Evolutionary conservation across 1,140 invertebrate species (phyloP), one percentile per base, ranked within the genome.

Genomic region (Panagrolaimus sp.): DNA sequence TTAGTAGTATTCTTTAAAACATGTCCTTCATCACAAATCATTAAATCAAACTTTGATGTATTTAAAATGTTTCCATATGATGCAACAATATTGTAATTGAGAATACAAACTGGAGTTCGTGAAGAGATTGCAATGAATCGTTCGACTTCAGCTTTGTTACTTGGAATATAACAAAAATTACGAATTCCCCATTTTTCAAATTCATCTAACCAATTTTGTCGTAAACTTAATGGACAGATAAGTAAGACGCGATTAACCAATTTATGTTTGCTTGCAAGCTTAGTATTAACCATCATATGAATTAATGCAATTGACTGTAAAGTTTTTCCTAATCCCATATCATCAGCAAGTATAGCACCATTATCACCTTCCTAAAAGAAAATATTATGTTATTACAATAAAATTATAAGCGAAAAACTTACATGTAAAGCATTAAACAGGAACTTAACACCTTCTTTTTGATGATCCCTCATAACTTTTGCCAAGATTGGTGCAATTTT

Each of bases 1-100:
- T 64, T 64, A 82, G 93, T 89, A 20, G 93, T 91, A 86, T 97
- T 98, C 71, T 93, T 86, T 74, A 98, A 97, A 86, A 95, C 95
- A 82, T 98, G 94, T 0, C 93, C 94, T 85, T 98, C 94, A 85
- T 98, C 95, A 20, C 63, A 64, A 31, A 64, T 31, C 11, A 64
- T 23, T 9, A 64, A 11, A 47, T 64, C 63, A 20, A 64, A 64
- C 4, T 38, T 31, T 9, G 31, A 23, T 5, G 11, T 20, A 3
- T 43, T 27, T 25, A 64, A 31, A 27, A 20, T 20, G 11, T 64
- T 57, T 9, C 20, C 63, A 31, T 47, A 64, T 2, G 42, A 47
- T 23, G 20, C 23, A 13, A 47, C 63, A 20, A 64, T 64, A n/a
- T 64, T 31, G 63, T 64, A 64, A 20, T 47, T 64, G 14, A 64